Evolutionary conservation across 2,113 vertebrate genomes (phyloP).

Genomic region (Holacanthus passer): DNA sequence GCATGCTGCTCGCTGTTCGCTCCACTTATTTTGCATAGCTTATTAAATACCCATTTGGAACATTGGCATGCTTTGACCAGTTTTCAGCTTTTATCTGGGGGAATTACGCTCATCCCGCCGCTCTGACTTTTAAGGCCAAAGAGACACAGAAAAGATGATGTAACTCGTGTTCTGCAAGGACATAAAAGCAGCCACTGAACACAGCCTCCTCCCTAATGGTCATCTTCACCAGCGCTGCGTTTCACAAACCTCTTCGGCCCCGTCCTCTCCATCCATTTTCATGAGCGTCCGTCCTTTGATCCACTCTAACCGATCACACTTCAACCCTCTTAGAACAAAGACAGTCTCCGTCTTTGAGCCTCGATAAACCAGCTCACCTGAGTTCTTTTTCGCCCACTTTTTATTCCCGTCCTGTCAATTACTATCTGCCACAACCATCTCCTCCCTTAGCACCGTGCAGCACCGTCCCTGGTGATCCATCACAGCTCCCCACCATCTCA

Average conservation of each 20-base stretch:
- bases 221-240: constrained; percentile 5
- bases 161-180: constrained; percentile 19
- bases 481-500: constrained; percentile 22
- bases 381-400: not conserved
- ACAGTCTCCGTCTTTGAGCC: not conserved
- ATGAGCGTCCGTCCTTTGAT: constrained; percentile 27
- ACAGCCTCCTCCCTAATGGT: constrained; percentile 7
- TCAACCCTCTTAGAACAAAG: not conserved
- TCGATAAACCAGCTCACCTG: not conserved
- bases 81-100: constrained; percentile 30
- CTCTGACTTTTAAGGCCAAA: constrained; percentile 20
- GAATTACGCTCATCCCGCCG: constrained; percentile 20
- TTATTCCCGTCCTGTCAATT: constrained; percentile 40
- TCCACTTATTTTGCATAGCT: constrained; percentile 36
- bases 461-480: constrained; percentile 48
- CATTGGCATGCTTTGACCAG: constrained; percentile 48
- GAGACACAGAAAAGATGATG: constrained; percentile 8
- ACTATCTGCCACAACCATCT: constrained; percentile 44
- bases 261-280: constrained; percentile 7
- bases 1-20: constrained; percentile 34
- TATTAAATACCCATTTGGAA: constrained; percentile 58
- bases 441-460: not conserved
- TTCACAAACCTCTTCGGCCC: constrained; percentile 14
- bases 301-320: constrained; percentile 17
- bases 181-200: not conserved